Percentiles rank a stretch among this genome's conserved stretches.
phyloP scores from a whole-genome alignment of 2,113 vertebrate species.

The Epinephelus fuscoguttatus region DNA sequence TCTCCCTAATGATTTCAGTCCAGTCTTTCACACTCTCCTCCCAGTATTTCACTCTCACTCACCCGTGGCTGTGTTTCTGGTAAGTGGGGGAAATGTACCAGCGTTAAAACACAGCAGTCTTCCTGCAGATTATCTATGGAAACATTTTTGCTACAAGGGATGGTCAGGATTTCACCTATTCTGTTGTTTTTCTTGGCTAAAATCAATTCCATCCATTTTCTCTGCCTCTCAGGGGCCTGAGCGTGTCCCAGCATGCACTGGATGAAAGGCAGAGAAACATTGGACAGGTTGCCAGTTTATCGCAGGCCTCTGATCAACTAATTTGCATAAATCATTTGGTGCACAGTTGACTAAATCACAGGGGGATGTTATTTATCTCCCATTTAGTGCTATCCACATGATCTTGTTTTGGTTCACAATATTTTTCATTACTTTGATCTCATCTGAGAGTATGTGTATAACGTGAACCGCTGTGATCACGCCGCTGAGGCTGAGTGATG shows the following conservation, averaged over 20 bases:
- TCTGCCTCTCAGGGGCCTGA: slow-evolving; percentile 19
- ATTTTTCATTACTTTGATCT: slow-evolving; percentile 30
- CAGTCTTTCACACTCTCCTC: not conserved
- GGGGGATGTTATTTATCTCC: slow-evolving; percentile 12
- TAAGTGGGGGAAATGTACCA: not conserved
- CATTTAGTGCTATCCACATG: not conserved
- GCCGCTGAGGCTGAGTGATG: not conserved
- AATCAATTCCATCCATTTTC: slow-evolving; percentile 39
- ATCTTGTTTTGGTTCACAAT: not conserved
- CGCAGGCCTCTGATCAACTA: slow-evolving; percentile 14
- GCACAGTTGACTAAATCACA: slow-evolving; percentile 34
- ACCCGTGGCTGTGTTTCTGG: slow-evolving; percentile 9
- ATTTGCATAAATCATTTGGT: slow-evolving; percentile 55
- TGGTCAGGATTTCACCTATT: slow-evolving; percentile 6
- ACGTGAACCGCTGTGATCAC: not conserved
- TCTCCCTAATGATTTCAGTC: slow-evolving; percentile 38
- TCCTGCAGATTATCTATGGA: not conserved
- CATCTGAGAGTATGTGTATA: not conserved
- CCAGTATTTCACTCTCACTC: not conserved
- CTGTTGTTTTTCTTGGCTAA: slow-evolving; percentile 35
- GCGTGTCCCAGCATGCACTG: slow-evolving; percentile 42
- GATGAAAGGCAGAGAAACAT: slow-evolving; percentile 41
- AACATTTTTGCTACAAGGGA: not conserved
- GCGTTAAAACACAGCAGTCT: slow-evolving; percentile 21
- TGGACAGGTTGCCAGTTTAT: slow-evolving; percentile 31